Evolutionary conservation across 2,888 invertebrate genomes (phyloP).

Genomic region (Liposcelis brunnea): DNA sequence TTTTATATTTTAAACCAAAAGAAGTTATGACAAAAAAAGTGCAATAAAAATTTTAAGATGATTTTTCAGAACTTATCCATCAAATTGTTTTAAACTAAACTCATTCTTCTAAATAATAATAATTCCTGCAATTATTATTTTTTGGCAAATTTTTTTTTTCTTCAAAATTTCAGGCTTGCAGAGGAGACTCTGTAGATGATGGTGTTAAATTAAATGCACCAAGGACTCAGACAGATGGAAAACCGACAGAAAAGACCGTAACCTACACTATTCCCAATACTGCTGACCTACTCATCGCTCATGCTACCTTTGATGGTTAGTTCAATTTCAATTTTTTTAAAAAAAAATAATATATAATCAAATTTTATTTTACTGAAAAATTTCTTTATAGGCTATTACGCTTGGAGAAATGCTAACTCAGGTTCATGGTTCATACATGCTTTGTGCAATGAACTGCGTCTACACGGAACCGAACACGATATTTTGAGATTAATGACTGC

Average conservation of each 20-base stretch:
- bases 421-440: constrained; percentile 36
- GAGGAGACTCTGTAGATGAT: constrained; percentile 24
- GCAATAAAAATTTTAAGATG: no score
- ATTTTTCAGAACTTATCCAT: no score
- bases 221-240: constrained; percentile 18
- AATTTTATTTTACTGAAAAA: no score
- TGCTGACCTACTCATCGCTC: constrained; percentile 31
- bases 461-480: constrained; percentile 25
- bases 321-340: not conserved
- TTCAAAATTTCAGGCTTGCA: constrained; percentile 24
- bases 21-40: no score
- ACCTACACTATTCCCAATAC: constrained; percentile 26
- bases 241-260: constrained; percentile 9
- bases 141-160: not conserved
- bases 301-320: constrained; percentile 30
- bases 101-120: no score
- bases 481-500: constrained; percentile 30
- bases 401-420: constrained; percentile 30
- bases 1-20: constrained; percentile 11
- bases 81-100: no score
- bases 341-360: no score
- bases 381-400: constrained; percentile 27
- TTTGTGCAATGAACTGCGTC: constrained; percentile 25
- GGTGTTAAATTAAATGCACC: constrained; percentile 20
- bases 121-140: no score